phyloP scores from a whole-genome alignment of 53 echinoderm and acorn worm species.

The Echinarachnius parma region DNA sequence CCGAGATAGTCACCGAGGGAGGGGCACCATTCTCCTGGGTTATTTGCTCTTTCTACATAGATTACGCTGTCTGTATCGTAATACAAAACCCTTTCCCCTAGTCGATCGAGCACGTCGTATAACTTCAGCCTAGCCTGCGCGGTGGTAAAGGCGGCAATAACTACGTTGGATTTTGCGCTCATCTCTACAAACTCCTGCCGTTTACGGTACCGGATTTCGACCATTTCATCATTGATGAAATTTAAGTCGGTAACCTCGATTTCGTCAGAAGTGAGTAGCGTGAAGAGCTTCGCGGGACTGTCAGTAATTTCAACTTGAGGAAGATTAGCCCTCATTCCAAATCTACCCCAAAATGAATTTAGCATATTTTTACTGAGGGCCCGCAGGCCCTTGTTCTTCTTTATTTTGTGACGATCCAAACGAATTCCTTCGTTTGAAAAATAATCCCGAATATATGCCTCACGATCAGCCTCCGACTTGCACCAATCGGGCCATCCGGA shows the following conservation, averaged over 20 bases:
- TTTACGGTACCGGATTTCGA: conserved; percentile 15
- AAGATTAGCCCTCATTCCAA: conserved; percentile 33
- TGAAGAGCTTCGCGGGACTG: background rate
- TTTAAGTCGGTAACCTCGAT: conserved; percentile 24
- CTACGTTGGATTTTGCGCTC: conserved; percentile 33
- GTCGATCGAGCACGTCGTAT: conserved; percentile 39
- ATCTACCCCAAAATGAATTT: conserved; percentile 65
- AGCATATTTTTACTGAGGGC: conserved; percentile 63
- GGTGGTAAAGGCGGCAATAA: conserved; percentile 42
- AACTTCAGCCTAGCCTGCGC: conserved; percentile 43
- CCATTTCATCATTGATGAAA: conserved; percentile 52
- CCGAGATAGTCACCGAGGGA: conserved; percentile 22
- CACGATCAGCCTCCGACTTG: conserved; percentile 42
- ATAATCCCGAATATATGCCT: conserved; percentile 37
- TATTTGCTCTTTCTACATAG: conserved; percentile 1
- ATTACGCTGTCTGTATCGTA: conserved; percentile 53
- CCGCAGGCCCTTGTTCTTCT: conserved; percentile 60
- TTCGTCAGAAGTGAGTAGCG: conserved; percentile 19
- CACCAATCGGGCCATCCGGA: conserved; percentile 64
- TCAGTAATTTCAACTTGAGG: background rate
- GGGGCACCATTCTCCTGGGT: conserved; percentile 24
- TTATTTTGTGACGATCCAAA: conserved; percentile 49
- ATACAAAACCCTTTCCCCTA: conserved; percentile 48
- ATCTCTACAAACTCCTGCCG: conserved; percentile 28
- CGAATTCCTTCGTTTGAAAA: conserved; percentile 45